Evolutionary conservation across 2,888 invertebrate genomes (phyloP).

Genomic region (Drosophila diplacantha): DNA sequence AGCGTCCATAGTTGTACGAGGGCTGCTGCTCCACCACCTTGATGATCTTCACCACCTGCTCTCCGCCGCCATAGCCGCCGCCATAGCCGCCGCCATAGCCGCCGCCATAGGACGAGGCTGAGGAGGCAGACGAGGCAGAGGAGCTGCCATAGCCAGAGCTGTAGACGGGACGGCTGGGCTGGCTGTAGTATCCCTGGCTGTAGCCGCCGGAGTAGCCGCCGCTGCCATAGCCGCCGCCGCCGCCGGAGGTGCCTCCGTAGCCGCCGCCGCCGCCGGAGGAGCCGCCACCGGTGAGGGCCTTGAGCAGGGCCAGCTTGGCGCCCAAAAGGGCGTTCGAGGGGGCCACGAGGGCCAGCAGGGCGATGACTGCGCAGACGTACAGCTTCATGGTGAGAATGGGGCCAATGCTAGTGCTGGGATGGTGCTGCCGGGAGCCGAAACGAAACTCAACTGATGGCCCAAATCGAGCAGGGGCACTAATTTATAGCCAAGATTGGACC

Average conservation of each 20-base stretch:
- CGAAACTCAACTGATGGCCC: conserved; percentile 69
- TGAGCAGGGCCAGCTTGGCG: conserved; percentile 71
- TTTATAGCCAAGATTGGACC: conserved; percentile 58
- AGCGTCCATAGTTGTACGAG: conserved; percentile 47
- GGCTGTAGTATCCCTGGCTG: conserved; percentile 55
- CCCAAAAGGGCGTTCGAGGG: conserved; percentile 66
- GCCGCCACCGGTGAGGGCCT: conserved; percentile 48
- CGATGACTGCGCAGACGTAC: conserved; percentile 54
- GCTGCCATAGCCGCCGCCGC: conserved; percentile 42
- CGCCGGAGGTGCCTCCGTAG: conserved; percentile 47
- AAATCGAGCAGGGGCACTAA: conserved; percentile 64
- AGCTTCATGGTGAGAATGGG: conserved; percentile 59
- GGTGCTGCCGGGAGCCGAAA: conserved; percentile 35
- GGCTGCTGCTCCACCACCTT: conserved; percentile 70
- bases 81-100: conserved; percentile 29
- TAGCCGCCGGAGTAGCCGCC: conserved; percentile 52
- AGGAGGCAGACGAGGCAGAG: conserved; percentile 34
- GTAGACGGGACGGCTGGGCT: conserved; percentile 61
- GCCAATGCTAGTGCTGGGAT: conserved; percentile 5
- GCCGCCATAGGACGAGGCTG: conserved; percentile 14
- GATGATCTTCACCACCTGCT: conserved; percentile 66
- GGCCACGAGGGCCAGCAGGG: conserved; percentile 60
- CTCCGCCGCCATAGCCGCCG: conserved; percentile 43
- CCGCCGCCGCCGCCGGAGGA: conserved; percentile 27
- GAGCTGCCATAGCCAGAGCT: conserved; percentile 36